phyloP scores from a whole-genome alignment of 2,797 vertebrate species.

The Distichodus sexfasciatus region DNA sequence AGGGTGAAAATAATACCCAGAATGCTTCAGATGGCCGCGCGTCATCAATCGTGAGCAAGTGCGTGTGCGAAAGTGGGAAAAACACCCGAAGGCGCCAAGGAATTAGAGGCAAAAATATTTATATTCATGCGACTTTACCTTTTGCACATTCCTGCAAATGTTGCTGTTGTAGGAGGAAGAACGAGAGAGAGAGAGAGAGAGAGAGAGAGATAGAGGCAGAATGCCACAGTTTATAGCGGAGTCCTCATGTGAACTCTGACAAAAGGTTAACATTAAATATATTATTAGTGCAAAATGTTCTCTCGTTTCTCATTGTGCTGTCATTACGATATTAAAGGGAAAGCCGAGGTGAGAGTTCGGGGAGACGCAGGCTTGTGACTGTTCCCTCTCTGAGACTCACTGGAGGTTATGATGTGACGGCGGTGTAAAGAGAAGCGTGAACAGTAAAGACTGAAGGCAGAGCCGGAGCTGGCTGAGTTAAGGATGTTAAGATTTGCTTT shows the following conservation, averaged over 20 bases:
- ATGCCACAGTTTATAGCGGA: no score
- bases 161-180: no score
- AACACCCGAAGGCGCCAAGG: slow-evolving; percentile 41
- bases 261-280: slow-evolving; percentile 34
- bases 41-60: slow-evolving; percentile 23
- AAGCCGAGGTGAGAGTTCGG: not conserved
- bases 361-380: not conserved
- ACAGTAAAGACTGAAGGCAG: no score
- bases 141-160: not conserved
- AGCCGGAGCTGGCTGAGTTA: no score
- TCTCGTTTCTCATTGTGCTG: not conserved
- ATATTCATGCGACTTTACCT: slow-evolving; percentile 1
- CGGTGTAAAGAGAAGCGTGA: no score
- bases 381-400: not conserved
- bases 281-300: no score
- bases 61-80: slow-evolving; percentile 28
- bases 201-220: not conserved
- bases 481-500: no score
- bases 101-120: slow-evolving; percentile 36
- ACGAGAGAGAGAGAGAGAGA: not conserved
- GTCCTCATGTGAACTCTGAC: not conserved
- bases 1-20: slow-evolving; percentile 43
- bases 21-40: slow-evolving; percentile 12
- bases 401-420: no score
- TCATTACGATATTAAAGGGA: slow-evolving; percentile 15